Percentiles rank a stretch among this genome's conserved stretches.
phyloP scores from a whole-genome alignment of 2,797 vertebrate species.

The Ibycter americanus region DNA sequence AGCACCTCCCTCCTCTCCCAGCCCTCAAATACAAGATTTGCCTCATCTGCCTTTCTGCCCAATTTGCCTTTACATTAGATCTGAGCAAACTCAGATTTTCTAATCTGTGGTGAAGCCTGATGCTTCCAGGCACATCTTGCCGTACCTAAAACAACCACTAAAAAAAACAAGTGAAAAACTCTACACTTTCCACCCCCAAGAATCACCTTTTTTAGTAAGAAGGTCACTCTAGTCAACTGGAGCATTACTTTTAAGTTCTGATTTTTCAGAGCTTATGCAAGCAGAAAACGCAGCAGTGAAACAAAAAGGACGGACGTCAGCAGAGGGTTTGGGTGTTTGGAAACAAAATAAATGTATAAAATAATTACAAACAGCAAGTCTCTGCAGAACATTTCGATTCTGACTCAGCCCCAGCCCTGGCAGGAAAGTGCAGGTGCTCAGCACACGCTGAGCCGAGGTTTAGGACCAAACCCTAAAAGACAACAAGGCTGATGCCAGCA shows the following conservation, averaged over 20 bases:
- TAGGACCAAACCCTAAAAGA: background rate
- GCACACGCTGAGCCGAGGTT: background rate
- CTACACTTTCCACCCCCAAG: background rate
- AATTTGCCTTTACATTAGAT: background rate
- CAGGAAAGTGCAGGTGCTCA: constrained; percentile 3
- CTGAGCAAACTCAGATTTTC: background rate
- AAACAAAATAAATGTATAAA: background rate
- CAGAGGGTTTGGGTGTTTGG: background rate
- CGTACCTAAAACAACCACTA: background rate
- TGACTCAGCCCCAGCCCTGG: constrained; percentile 22
- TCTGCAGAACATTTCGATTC: background rate
- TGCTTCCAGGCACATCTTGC: background rate
- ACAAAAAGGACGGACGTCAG: background rate
- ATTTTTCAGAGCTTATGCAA: background rate
- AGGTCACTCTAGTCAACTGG: background rate
- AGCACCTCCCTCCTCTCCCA: background rate
- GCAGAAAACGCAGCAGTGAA: background rate
- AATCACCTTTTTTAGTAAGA: background rate
- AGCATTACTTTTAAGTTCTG: background rate
- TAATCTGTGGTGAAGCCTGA: background rate
- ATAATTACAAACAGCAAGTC: background rate
- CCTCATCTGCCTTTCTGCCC: background rate
- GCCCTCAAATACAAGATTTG: background rate
- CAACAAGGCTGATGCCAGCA: background rate
- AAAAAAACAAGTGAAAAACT: background rate